phyloP scores from a whole-genome alignment of 2,797 vertebrate species.

The Okamejei kenojei region DNA sequence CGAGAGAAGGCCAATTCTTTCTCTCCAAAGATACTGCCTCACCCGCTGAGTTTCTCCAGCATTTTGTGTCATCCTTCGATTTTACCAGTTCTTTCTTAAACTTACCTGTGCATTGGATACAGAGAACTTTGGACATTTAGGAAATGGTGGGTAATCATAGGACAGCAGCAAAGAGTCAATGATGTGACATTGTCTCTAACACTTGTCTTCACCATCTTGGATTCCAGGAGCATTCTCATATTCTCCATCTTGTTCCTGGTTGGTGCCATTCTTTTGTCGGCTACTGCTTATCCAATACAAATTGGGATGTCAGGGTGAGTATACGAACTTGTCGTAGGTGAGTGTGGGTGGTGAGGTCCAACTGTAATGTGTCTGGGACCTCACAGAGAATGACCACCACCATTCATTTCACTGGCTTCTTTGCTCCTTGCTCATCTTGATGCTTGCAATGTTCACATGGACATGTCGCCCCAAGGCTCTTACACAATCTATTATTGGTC shows the following conservation, averaged over 20 bases:
- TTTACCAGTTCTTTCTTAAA: too few relatives aligned
- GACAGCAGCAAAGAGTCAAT: not conserved
- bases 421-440: not conserved
- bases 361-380: too few relatives aligned
- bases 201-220: not conserved
- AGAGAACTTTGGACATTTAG: not conserved
- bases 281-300: not conserved
- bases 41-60: too few relatives aligned
- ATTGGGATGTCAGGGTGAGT: not conserved
- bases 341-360: not conserved
- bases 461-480: not conserved
- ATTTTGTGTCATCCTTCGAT: too few relatives aligned
- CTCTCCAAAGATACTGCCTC: too few relatives aligned
- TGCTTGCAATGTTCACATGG: not conserved
- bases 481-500: not conserved
- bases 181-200: not conserved
- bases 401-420: not conserved
- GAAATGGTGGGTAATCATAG: not conserved
- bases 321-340: not conserved
- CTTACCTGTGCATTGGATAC: not conserved
- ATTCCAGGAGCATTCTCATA: slow-evolving; percentile 28
- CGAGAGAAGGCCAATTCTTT: too few relatives aligned
- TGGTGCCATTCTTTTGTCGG: not conserved
- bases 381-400: not conserved
- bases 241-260: not conserved